phyloP scores from a whole-genome alignment of 2,888 invertebrate species.

The Platycnemis pennipes region DNA sequence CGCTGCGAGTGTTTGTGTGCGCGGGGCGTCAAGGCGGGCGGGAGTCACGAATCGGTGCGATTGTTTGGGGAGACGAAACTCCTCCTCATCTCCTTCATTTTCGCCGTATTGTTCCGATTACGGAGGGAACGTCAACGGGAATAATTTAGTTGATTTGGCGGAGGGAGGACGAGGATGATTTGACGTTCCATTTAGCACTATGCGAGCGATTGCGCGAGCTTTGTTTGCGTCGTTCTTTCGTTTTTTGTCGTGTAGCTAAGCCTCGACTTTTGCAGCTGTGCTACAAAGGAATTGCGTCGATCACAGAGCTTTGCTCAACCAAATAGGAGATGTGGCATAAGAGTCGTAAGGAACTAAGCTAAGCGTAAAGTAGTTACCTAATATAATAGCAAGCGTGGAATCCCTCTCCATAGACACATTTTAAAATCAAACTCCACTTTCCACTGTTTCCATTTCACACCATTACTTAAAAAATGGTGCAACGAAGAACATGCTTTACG shows the following conservation, averaged over 20 bases:
- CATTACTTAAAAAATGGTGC: no score
- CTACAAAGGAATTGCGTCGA: neutral
- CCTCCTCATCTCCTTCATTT: slow-evolving; percentile 3
- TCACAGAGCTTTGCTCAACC: neutral
- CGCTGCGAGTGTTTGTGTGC: neutral
- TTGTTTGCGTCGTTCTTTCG: neutral
- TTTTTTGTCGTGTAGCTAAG: neutral
- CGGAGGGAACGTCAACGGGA: neutral
- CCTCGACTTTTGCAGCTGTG: neutral
- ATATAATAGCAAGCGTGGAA: no score
- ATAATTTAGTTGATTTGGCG: slow-evolving; percentile 9
- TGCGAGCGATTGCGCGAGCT: neutral
- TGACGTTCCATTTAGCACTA: slow-evolving; percentile 8
- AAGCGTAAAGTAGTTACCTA: neutral
- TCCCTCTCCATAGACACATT: no score
- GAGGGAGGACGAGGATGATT: slow-evolving; percentile 16
- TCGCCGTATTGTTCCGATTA: slow-evolving; percentile 7
- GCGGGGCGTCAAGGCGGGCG: neutral
- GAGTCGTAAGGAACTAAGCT: neutral
- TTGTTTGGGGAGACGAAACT: slow-evolving; percentile 1
- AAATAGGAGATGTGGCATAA: neutral
- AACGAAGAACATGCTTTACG: no score
- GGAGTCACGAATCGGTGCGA: slow-evolving; percentile 11
- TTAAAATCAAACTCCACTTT: no score
- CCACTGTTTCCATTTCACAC: no score